Conservation (phyloP, 2,797 vertebrate species). For the Pyrocephalus nanus region DNA sequence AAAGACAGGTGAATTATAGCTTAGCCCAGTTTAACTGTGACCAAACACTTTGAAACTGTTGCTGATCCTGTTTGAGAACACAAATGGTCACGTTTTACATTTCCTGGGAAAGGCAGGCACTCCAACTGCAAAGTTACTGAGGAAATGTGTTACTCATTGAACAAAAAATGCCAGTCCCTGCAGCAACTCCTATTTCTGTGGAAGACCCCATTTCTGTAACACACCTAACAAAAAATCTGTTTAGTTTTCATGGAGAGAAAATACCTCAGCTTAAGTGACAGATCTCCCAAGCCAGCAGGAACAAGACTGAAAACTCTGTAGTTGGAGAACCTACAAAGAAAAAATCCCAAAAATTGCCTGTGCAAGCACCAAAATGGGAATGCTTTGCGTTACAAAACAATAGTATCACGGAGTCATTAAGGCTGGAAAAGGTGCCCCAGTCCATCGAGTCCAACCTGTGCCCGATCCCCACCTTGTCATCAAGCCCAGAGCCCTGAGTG, state of each 20-base stretch:
- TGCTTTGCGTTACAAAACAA: neutral
- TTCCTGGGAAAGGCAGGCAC: slow-evolving; percentile 30
- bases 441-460: fast-evolving
- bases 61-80: neutral
- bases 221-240: neutral
- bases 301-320: neutral
- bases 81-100: neutral
- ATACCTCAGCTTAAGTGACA: neutral
- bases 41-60: slow-evolving; percentile 40
- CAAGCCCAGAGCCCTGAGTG: neutral
- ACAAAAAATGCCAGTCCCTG: neutral
- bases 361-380: neutral
- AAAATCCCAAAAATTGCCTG: neutral
- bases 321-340: neutral
- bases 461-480: no score
- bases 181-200: neutral
- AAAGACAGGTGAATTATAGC: neutral
- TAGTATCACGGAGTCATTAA: neutral
- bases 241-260: neutral
- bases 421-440: neutral
- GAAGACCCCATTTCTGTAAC: neutral
- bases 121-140: neutral
- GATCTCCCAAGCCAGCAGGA: neutral
- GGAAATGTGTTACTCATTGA: neutral
- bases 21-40: slow-evolving; percentile 12